Evolutionary conservation across 2,797 vertebrate genomes (phyloP).

Genomic region (Oryzias sinensis): DNA sequence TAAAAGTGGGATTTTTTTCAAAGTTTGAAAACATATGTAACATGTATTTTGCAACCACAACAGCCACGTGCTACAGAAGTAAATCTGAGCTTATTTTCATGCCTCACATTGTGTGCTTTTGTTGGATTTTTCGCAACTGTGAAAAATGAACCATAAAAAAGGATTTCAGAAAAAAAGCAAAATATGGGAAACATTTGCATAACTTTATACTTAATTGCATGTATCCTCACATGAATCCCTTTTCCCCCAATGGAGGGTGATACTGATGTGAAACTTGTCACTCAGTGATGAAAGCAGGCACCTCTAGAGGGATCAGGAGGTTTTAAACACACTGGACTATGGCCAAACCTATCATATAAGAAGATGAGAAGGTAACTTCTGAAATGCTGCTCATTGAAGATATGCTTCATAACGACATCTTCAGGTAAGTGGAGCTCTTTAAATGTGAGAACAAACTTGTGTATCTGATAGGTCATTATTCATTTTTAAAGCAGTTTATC

Average conservation of each 20-base stretch:
- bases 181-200: too few species aligned
- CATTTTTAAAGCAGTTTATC: background rate
- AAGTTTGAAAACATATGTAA: background rate
- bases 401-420: slow-evolving; percentile 1
- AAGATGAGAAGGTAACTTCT: background rate
- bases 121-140: too few species aligned
- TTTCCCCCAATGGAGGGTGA: slow-evolving; percentile 14
- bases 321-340: background rate
- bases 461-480: background rate
- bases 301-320: slow-evolving; percentile 45
- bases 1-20: background rate
- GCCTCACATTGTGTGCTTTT: too few species aligned
- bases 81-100: too few species aligned
- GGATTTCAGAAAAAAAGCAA: too few species aligned
- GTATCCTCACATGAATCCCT: background rate
- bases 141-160: too few species aligned
- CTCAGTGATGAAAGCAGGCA: slow-evolving; percentile 30
- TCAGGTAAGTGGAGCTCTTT: slow-evolving; percentile 11
- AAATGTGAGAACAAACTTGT: background rate
- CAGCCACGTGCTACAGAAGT: too few species aligned
- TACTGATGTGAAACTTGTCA: slow-evolving; percentile 35
- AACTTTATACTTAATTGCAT: background rate
- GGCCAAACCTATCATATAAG: background rate
- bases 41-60: too few species aligned
- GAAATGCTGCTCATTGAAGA: background rate